Evolutionary conservation across 2,888 invertebrate genomes (phyloP).

Genomic region (Cataglyphis cursor): DNA sequence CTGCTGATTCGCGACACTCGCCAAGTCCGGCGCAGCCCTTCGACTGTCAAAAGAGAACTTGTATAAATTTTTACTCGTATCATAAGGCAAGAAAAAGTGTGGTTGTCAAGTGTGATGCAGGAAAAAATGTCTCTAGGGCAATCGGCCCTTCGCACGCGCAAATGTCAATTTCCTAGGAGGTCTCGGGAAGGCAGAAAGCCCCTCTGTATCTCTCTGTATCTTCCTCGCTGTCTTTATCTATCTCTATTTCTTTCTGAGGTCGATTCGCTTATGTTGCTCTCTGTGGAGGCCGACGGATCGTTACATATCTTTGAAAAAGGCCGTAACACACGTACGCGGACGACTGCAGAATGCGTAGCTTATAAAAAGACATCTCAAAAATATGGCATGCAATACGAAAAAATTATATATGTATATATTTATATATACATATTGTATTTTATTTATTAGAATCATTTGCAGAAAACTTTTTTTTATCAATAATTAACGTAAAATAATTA

Average conservation of each 20-base stretch:
- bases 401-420: background rate
- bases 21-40: background rate
- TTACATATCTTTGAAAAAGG: constrained; percentile 18
- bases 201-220: constrained; percentile 70
- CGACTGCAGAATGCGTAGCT: constrained; percentile 20
- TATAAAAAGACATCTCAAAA: background rate
- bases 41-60: constrained; percentile 41
- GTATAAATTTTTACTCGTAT: constrained; percentile 71
- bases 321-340: background rate
- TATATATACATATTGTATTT: background rate
- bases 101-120: constrained; percentile 40
- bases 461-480: background rate
- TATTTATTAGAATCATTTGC: constrained; percentile 8
- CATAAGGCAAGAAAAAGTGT: constrained; percentile 65
- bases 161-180: constrained; percentile 84
- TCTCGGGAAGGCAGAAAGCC: constrained; percentile 69
- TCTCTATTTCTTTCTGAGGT: constrained; percentile 78
- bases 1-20: background rate
- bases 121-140: constrained; percentile 71
- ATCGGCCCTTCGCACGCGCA: constrained; percentile 79
- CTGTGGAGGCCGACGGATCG: constrained; percentile 13
- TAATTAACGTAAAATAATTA: background rate
- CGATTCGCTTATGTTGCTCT: constrained; percentile 60
- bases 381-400: background rate
- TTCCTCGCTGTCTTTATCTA: constrained; percentile 74